Evolutionary conservation across 2,113 vertebrate genomes (phyloP).

Genomic region (Gavialis gangeticus): DNA sequence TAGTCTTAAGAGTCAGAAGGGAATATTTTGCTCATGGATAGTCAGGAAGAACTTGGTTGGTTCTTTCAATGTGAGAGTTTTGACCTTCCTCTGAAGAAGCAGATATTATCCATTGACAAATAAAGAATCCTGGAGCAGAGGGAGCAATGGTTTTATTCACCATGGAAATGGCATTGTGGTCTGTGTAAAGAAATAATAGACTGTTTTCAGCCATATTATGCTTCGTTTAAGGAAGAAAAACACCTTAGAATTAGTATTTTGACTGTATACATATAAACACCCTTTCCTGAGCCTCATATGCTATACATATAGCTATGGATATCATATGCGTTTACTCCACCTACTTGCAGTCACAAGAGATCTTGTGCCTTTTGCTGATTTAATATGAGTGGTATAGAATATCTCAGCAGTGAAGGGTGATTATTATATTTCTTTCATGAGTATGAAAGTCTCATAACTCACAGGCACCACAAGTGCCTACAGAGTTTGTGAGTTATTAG

Average conservation of each 20-base stretch:
- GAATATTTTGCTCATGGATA: too few species aligned
- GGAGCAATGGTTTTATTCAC: too few species aligned
- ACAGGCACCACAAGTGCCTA: constrained; percentile 34
- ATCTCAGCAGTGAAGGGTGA: constrained; percentile 22
- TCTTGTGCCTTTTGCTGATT: constrained; percentile 15
- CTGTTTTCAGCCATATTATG: neutral
- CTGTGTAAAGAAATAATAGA: neutral
- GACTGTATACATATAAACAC: neutral
- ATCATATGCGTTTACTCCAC: neutral
- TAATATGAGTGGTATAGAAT: neutral
- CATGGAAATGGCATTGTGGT: neutral
- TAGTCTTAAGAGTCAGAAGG: too few species aligned
- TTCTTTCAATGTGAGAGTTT: too few species aligned
- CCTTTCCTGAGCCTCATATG: neutral
- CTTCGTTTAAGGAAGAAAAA: neutral
- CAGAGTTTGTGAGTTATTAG: constrained; percentile 53
- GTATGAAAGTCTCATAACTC: constrained; percentile 53
- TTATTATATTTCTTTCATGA: constrained; percentile 49
- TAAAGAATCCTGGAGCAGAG: too few species aligned
- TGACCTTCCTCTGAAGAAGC: too few species aligned
- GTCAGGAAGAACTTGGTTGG: too few species aligned
- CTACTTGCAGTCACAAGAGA: neutral
- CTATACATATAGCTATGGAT: neutral
- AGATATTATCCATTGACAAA: too few species aligned
- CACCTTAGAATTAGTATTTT: neutral